Base-by-base conservation (phyloP, 2,113 vertebrate species). In the Sceloporus tristichus region DNA sequence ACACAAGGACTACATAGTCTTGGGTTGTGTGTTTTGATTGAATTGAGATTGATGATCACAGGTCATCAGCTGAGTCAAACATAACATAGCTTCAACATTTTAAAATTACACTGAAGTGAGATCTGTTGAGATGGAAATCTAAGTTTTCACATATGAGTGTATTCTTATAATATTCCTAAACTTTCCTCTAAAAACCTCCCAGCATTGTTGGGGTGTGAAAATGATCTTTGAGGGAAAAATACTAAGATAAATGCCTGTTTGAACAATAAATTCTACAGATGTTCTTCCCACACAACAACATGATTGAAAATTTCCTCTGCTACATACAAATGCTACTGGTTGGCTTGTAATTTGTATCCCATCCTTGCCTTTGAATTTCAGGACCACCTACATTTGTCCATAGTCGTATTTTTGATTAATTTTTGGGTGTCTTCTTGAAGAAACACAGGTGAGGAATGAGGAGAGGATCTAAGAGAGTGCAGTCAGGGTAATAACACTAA, bases 121-220 rank as follows among this genome's bases (percentile, higher is more conserved):
- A 18, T 83, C 65, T 42, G 4, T 34, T 87, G n/a, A 48, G 48
- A 90, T 71, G 48, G 34, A 75, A 59, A 14, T 91, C 74, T 78
- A 42, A 82, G 1, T 88, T 84, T 90, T 91, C 18, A 48, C 88
- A 48, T 79, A 84, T 25, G 0, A 2, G 0, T 66, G 73, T 6
- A 2, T 91, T 89, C 73, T 59, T 70, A 59, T 27, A 77, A n/a
- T n/a, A 92, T 68, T 75, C 9, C 4, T 59, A 13, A 68, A 77
- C 38, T 19, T 40, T 78, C 9, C 8, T 76, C 75, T 59, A 29
- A n/a, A 2, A 88, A 84, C 5, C 62, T 80, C 59, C 54, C 76
- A 34, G 73, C 62, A 83, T 0, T 54, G 0, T 0, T 80, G 25
- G 84, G 8, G 77, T 66, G 76, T 34, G 2, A 84, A 62, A 54